These are phyloP conservation scores for Cyclophora albipunctata DNA, from an alignment of 2,888 invertebrate species.

Conservation along the genomic window DNA sequence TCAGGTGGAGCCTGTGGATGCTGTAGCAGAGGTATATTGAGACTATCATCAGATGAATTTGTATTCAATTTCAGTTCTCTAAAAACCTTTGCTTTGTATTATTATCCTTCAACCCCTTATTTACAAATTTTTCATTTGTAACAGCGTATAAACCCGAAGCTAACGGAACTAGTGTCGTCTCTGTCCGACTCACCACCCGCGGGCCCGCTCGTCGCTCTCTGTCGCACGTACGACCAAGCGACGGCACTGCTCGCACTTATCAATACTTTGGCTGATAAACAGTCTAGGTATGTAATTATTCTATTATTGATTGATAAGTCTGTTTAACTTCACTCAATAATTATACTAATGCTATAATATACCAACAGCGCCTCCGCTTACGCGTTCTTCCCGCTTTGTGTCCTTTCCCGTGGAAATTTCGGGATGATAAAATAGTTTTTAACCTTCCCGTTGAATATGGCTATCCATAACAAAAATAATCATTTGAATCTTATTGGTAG, in stretches of 20 bases:
- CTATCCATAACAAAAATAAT: too few species aligned
- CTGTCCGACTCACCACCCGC: slow-evolving; percentile 94
- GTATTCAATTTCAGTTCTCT: background rate
- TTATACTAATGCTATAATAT: too few species aligned
- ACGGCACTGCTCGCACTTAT: slow-evolving; percentile 94
- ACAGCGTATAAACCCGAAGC: slow-evolving; percentile 67
- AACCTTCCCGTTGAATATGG: too few species aligned
- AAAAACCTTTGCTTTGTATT: too few species aligned
- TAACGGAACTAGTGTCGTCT: slow-evolving; percentile 86
- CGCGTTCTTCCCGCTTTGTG: too few species aligned
- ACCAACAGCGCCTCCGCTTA: too few species aligned
- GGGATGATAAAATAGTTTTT: too few species aligned
- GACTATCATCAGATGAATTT: background rate
- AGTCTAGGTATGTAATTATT: slow-evolving; percentile 58
- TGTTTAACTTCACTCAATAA: background rate
- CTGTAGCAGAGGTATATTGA: slow-evolving; percentile 40
- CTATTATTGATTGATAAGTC: background rate
- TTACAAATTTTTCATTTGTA: slow-evolving; percentile 13
- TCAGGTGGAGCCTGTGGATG: slow-evolving; percentile 83
- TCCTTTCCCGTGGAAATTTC: too few species aligned
- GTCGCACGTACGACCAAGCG: slow-evolving; percentile 95
- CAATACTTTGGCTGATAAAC: slow-evolving; percentile 95
- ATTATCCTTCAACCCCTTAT: too few species aligned
- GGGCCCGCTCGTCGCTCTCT: slow-evolving; percentile 89
- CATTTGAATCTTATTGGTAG: too few species aligned